Conservation (phyloP, 2,797 vertebrate genomes). For the Rhodeus uyekii region DNA sequence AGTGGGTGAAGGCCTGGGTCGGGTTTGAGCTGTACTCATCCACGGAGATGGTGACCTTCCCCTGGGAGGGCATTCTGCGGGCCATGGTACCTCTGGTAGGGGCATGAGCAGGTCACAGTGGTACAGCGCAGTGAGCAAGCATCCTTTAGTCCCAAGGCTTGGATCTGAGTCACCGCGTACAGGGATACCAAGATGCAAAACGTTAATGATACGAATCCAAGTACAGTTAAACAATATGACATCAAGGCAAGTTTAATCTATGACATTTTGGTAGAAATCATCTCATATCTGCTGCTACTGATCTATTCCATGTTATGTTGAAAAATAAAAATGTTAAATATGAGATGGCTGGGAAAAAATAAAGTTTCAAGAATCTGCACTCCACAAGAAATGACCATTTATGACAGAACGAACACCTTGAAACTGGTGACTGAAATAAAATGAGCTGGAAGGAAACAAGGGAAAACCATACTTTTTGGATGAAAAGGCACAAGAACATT, state of each 20-base stretch:
- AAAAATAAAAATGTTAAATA: neutral
- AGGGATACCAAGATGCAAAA: neutral
- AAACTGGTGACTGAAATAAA: neutral
- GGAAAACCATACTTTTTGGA: neutral
- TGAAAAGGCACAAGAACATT: neutral
- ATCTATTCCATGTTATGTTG: neutral
- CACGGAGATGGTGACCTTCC: conserved; percentile 87
- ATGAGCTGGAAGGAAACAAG: neutral
- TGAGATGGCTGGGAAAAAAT: neutral
- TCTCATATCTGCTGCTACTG: neutral
- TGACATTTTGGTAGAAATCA: neutral
- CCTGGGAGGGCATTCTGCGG: conserved; percentile 89
- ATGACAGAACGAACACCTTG: neutral
- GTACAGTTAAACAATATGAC: neutral
- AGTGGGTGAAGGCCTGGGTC: conserved; percentile 89
- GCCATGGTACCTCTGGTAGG: conserved; percentile 86
- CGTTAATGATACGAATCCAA: neutral
- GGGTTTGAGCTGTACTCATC: conserved; percentile 92
- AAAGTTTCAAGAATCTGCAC: neutral
- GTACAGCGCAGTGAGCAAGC: conserved; percentile 72
- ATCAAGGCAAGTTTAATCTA: neutral
- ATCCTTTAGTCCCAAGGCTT: conserved; percentile 66
- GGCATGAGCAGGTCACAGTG: conserved; percentile 78
- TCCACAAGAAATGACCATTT: neutral
- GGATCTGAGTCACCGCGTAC: conserved; percentile 30